phyloP scores from a whole-genome alignment of 1,140 invertebrate species.

The Solenopsis invicta region DNA sequence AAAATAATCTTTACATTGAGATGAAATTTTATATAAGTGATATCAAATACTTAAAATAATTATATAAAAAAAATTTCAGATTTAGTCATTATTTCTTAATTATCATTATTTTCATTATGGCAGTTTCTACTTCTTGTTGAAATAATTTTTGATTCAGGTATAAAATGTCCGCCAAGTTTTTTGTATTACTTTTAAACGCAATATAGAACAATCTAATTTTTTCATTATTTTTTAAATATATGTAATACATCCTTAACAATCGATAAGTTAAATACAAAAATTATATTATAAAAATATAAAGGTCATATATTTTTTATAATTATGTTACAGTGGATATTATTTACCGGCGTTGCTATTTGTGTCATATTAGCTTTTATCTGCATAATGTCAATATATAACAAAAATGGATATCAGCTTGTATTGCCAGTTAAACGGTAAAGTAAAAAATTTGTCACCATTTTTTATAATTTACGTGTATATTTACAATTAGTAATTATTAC shows the following conservation, averaged over 20 bases:
- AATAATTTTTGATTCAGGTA: too few relatives aligned
- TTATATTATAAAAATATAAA: conserved; percentile 13
- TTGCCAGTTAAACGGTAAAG: conserved; percentile 22
- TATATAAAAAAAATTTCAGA: too few relatives aligned
- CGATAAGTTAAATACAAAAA: conserved; percentile 13
- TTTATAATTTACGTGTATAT: neutral
- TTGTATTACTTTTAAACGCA: too few relatives aligned
- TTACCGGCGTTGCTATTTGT: conserved; percentile 49
- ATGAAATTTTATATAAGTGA: too few relatives aligned
- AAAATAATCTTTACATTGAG: too few relatives aligned
- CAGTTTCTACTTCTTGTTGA: too few relatives aligned
- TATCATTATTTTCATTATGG: too few relatives aligned
- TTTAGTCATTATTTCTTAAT: too few relatives aligned
- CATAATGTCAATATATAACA: conserved; percentile 32
- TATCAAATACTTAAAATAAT: too few relatives aligned
- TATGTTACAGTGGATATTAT: conserved; percentile 58
- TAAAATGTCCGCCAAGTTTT: too few relatives aligned
- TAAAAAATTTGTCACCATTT: conserved; percentile 38
- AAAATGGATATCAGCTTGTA: conserved; percentile 15
- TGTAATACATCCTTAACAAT: neutral
- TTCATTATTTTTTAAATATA: too few relatives aligned
- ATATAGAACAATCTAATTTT: too few relatives aligned
- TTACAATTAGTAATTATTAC: neutral
- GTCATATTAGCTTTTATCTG: conserved; percentile 38
- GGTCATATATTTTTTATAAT: conserved; percentile 6